These are phyloP conservation scores for Actinia tenebrosa DNA, from an alignment of 64 coral and sea anemone species.

Conservation along the genomic window DNA sequence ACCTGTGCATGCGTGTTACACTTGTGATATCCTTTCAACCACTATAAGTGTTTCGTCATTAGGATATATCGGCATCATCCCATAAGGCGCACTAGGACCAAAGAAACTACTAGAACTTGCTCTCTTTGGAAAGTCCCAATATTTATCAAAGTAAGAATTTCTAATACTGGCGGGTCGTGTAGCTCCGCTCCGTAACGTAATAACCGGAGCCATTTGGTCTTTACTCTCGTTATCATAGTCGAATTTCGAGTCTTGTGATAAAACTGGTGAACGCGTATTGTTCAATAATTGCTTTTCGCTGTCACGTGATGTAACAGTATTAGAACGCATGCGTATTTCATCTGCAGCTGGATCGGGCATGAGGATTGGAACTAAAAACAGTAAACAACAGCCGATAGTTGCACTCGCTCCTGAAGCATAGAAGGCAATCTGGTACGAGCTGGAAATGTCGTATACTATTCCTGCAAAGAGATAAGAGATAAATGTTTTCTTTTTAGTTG, in stretches of 20 bases:
- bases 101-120: conserved; percentile 39
- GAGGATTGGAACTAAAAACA: conserved; percentile 67
- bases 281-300: conserved; percentile 35
- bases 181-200: conserved; percentile 24
- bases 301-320: conserved; percentile 1
- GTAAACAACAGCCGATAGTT: conserved; percentile 40
- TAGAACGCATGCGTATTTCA: conserved; percentile 8
- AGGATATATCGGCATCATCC: conserved; percentile 10
- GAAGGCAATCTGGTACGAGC: conserved; percentile 85
- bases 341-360: conserved; percentile 42
- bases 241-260: not conserved
- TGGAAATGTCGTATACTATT: conserved; percentile 62
- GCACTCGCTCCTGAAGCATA: conserved; percentile 72
- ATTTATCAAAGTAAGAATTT: conserved; percentile 40
- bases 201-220: conserved; percentile 3
- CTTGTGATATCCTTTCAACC: conserved; percentile 51
- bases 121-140: conserved; percentile 50
- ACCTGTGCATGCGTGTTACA: conserved; percentile 7
- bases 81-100: conserved; percentile 36
- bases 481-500: not conserved
- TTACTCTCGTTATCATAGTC: conserved; percentile 15
- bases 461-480: conserved; percentile 34
- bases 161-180: not conserved
- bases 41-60: conserved; percentile 31
- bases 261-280: conserved; percentile 30